Base-by-base conservation (phyloP, 2,797 vertebrate species). In the Salarias fasciatus region DNA sequence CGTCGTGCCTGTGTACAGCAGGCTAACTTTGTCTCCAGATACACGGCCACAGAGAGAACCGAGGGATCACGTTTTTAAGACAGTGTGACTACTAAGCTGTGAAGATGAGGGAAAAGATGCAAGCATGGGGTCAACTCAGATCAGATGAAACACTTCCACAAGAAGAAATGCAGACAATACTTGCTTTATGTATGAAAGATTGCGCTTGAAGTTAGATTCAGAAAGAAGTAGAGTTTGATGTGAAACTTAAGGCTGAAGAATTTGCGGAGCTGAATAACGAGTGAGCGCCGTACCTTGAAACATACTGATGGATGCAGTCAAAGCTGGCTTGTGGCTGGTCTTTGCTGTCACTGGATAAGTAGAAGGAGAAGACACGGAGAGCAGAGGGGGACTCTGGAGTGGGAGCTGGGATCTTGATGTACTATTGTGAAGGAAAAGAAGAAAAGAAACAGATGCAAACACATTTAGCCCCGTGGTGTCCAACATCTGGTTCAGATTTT, bases 241-340 rank as follows among this genome's bases (percentile, higher is more conserved):
- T 24, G 18, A 24, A 24, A 24, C 18, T 24, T 18, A n/a, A n/a
- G 86, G 71, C 63, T 0, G n/a, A 56, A n/a, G n/a, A n/a, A n/a
- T n/a, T 68, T 61, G 53, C 67, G 75, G 58, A 72, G 82, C 77
- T 24, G 45, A 60, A 45, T 63, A 54, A 31, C n/a, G n/a, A 52
- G 52, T 45, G 48, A 10, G 49, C 64, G 64, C 45, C 92, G 92
- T 88, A 94, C 94, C 92, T 88, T 14, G 91, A 89, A 80, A 88
- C 85, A 76, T 82, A 89, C 83, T 95, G 94, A 77, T 87, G 92
- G 66, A 93, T 86, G 29, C 94, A 94, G 81, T 96, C 95, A 6
- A 96, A 93, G 84, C 94, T 94, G 83, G 93, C 93, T 80, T 92
- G 92, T 54, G 91, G 88, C 72, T 94, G 92, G 50, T 95, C 94